Conservation (phyloP, 2,113 vertebrate species). For the Leptobrachium ailaonicum region DNA sequence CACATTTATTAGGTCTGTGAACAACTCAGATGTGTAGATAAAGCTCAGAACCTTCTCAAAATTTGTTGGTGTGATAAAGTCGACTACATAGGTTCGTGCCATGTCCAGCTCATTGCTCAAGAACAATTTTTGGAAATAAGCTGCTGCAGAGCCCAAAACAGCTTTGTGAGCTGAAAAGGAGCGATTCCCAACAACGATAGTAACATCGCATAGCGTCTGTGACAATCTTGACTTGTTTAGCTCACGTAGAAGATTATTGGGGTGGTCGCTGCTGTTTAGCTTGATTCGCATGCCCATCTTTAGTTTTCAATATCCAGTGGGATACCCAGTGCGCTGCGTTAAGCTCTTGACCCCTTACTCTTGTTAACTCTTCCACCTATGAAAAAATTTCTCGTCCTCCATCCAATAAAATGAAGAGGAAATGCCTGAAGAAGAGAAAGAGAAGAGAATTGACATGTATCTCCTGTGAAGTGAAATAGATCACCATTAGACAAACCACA, state of each 20-base stretch:
- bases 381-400: constrained; percentile 35
- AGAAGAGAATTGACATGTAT: neutral
- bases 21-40: constrained; percentile 90
- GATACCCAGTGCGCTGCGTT: constrained; percentile 2
- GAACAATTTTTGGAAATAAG: constrained; percentile 91
- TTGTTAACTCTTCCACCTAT: constrained; percentile 15
- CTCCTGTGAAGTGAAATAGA: too few species aligned
- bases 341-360: constrained; percentile 9
- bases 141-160: constrained; percentile 83
- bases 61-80: constrained; percentile 89
- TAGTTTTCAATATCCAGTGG: neutral
- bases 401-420: neutral
- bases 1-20: constrained; percentile 91
- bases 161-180: constrained; percentile 90
- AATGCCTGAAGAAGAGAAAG: constrained; percentile 26
- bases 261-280: constrained; percentile 87
- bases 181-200: constrained; percentile 86
- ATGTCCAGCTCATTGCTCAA: constrained; percentile 67
- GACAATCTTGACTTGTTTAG: constrained; percentile 90
- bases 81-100: constrained; percentile 79
- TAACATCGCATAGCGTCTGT: constrained; percentile 87
- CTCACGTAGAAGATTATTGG: constrained; percentile 86
- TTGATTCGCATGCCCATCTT: constrained; percentile 95
- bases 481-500: too few species aligned
- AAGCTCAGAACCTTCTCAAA: constrained; percentile 95